phyloP scores from a whole-genome alignment of 2,888 invertebrate genomes.

The Andrena praecox region DNA sequence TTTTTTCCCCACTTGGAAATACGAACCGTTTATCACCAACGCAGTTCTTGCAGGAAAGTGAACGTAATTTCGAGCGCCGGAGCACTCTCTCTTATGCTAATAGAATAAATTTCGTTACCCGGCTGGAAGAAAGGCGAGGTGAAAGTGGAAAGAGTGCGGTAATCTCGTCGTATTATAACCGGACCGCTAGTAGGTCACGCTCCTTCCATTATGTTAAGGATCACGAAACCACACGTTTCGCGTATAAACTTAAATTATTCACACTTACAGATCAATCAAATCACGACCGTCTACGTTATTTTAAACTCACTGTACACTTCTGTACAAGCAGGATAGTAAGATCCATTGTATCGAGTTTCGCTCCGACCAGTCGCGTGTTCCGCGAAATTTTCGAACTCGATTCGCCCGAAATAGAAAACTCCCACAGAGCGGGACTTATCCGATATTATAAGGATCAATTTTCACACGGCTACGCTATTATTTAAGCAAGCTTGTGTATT shows the following conservation, averaged over 20 bases:
- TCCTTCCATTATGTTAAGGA: slow-evolving; percentile 11
- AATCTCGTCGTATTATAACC: slow-evolving; percentile 38
- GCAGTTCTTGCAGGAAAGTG: not conserved
- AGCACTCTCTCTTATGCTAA: slow-evolving; percentile 68
- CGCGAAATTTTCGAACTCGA: no score
- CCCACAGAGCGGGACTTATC: no score
- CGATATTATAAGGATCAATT: no score
- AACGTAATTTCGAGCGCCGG: slow-evolving; percentile 14
- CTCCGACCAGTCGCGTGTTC: no score
- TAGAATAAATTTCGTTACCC: slow-evolving; percentile 46
- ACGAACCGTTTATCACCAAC: not conserved
- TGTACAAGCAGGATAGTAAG: not conserved
- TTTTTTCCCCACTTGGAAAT: not conserved
- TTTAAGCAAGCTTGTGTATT: not conserved
- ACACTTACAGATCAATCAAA: no score
- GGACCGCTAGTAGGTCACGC: slow-evolving; percentile 42
- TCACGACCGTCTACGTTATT: no score
- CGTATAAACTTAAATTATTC: not conserved
- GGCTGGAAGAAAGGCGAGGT: slow-evolving; percentile 42
- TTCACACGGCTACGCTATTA: not conserved
- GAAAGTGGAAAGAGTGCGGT: slow-evolving; percentile 59
- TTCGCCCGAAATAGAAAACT: no score
- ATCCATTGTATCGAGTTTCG: no score
- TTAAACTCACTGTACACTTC: not conserved
- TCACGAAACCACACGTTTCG: not conserved